These are phyloP conservation scores for Haliclystus octoradiatus DNA, from an alignment of 30 jellyfish, hydroid and myxozoan species.

Conservation along the genomic window DNA sequence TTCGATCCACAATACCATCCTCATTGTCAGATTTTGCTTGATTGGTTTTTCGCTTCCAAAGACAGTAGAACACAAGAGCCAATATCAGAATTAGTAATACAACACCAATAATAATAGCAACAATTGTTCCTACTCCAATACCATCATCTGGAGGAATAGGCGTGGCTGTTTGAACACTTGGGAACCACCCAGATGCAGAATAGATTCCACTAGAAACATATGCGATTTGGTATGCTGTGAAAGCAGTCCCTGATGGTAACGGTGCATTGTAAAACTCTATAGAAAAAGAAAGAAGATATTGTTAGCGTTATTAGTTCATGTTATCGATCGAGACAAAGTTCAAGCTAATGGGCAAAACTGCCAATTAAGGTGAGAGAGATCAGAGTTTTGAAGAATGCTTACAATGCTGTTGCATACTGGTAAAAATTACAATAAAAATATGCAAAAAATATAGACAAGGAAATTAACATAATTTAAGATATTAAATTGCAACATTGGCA, in stretches of 20 bases:
- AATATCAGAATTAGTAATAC: neutral
- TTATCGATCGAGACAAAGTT: too few species aligned
- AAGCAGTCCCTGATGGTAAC: constrained; percentile 11
- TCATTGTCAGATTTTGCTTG: neutral
- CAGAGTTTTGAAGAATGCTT: too few species aligned
- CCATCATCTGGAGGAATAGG: constrained; percentile 15
- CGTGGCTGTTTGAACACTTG: constrained; percentile 2
- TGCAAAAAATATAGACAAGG: too few species aligned
- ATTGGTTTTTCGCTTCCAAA: neutral
- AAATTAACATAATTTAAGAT: too few species aligned
- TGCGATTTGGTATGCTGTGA: constrained; percentile 22
- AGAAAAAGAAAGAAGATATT: neutral
- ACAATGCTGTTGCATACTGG: too few species aligned
- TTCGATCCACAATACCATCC: constrained; percentile 3
- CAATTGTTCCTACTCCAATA: constrained; percentile 19
- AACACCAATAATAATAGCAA: constrained; percentile 36
- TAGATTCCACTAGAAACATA: constrained; percentile 1
- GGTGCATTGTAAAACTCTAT: constrained; percentile 41
- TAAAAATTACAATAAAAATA: too few species aligned
- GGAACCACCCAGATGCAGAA: constrained; percentile 29
- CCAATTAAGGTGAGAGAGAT: too few species aligned
- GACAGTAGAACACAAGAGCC: constrained; percentile 12
- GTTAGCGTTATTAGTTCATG: neutral
- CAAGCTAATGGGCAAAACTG: too few species aligned
- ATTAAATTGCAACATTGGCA: too few species aligned